Evolutionary conservation across 2,888 invertebrate genomes (phyloP), one percentile per base, ranked within the genome.

Genomic region (Hemistola chrysoprasaria): DNA sequence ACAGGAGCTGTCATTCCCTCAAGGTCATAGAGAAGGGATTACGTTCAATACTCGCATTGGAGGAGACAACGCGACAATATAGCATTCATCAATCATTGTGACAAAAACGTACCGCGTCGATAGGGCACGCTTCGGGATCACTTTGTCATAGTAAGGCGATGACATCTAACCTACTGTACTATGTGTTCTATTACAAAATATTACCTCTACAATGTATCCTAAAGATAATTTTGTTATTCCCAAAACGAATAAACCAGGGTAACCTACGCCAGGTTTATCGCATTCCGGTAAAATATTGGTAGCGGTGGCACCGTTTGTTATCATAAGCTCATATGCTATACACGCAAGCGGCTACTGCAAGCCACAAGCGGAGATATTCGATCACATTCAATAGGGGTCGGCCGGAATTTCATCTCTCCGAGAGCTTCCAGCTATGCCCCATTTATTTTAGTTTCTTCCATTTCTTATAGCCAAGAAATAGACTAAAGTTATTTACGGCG

Each of bases 401-500:
- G 50, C 60, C 70, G 74, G 77, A 81, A 84, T 83, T 83, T 80
- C 81, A 81, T 82, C 79, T 76, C 57, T 57, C 59, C 71, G 71
- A 80, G 71, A 80, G 81, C 71, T 70, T 77, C 71, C 57, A 70
- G 73, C 74, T 78, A 82, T 80, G 71, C 69, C 65, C 70, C 71
- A 78, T 83, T 80, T 82, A 81, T 83, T 80, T 78, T 75, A 80
- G 72, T 76, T 78, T 71, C 73, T 69, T 75, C 73, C 69, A 75
- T 77, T 72, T 78, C 71, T 73, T 73, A 73, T 70, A 60, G 59
- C 62, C 62, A 62, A 67, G 67, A 70, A 75, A 78, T 73, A 71
- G 67, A 71, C 70, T 75, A 53, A 59, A 61, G 62, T 58, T 65
- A 66, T 65, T 63, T 63, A 61, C 56, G 62, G 59, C 52, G 62